These are phyloP conservation scores for Pterocles burchelli DNA, from an alignment of 2,113 vertebrate genomes.

Conservation along the genomic window DNA sequence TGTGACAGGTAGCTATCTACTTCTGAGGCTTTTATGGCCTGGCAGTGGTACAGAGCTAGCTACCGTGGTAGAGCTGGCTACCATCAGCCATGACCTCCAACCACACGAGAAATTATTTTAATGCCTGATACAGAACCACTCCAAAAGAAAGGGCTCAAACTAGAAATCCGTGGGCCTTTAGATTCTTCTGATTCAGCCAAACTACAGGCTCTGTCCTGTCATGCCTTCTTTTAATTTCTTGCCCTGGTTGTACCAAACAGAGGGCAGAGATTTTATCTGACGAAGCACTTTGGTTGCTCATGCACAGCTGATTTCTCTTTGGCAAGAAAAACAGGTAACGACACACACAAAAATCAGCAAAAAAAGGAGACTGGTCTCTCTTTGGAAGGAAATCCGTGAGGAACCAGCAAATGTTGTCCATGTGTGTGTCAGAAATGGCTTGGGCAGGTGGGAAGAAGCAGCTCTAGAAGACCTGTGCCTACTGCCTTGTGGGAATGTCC, in stretches of 20 bases:
- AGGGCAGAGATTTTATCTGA: not conserved
- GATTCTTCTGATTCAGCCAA: not conserved
- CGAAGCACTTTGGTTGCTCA: not conserved
- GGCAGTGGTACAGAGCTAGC: not conserved
- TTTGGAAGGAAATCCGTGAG: not conserved
- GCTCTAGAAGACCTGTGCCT: not conserved
- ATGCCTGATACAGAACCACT: not conserved
- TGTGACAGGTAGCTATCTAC: not conserved
- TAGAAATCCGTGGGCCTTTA: not conserved
- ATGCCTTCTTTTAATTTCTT: conserved; percentile 1
- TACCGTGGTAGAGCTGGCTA: not conserved
- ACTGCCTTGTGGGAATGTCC: not conserved
- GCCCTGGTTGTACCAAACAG: not conserved
- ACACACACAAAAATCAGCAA: not conserved
- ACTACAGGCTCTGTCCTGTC: not conserved
- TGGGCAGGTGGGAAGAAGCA: not conserved
- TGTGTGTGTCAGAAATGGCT: not conserved
- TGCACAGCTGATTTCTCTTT: not conserved
- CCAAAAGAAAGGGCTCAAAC: conserved; percentile 31
- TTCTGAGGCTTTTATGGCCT: not conserved
- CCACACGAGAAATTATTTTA: not conserved
- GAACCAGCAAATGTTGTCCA: not conserved
- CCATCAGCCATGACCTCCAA: not conserved
- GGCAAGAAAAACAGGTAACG: not conserved
- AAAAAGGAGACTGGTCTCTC: not conserved